Evolutionary conservation across 2,113 vertebrate genomes (phyloP).

Genomic region (Potamarius usumacintae): DNA sequence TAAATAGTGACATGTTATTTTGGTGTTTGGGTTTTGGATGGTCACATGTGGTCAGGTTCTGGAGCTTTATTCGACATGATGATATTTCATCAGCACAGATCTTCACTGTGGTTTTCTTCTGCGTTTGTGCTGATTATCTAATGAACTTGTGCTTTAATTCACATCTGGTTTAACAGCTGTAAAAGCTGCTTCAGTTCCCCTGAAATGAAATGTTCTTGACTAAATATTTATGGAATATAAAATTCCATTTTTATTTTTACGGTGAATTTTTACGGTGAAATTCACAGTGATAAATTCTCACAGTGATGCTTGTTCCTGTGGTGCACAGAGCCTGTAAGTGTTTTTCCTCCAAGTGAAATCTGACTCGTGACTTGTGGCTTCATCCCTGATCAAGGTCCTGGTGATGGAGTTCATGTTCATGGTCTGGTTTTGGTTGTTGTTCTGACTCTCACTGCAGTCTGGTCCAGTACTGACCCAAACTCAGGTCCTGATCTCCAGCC

Average conservation of each 20-base stretch:
- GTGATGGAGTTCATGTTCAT: conserved; percentile 16
- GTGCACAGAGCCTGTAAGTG: neutral
- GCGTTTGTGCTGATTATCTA: conserved; percentile 21
- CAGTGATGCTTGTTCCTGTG: neutral
- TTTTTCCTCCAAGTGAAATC: neutral
- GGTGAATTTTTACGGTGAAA: neutral
- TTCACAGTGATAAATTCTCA: neutral
- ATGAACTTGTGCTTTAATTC: neutral
- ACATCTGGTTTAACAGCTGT: neutral
- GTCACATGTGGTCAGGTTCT: neutral
- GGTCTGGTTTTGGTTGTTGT: conserved; percentile 26
- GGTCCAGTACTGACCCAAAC: conserved; percentile 67
- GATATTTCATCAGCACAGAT: neutral
- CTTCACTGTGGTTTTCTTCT: neutral
- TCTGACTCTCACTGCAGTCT: conserved; percentile 63
- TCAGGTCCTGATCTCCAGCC: conserved; percentile 58
- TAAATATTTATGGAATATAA: neutral
- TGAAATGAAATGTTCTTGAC: conserved; percentile 9
- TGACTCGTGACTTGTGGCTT: conserved; percentile 36
- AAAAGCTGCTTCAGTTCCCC: neutral
- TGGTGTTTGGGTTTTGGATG: neutral
- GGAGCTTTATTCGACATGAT: neutral
- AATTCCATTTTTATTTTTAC: too few relatives aligned
- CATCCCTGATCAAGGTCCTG: conserved; percentile 41
- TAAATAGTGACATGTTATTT: neutral